phyloP scores from a whole-genome alignment of 2,113 vertebrate species.

The Mormyrus iriodes region DNA sequence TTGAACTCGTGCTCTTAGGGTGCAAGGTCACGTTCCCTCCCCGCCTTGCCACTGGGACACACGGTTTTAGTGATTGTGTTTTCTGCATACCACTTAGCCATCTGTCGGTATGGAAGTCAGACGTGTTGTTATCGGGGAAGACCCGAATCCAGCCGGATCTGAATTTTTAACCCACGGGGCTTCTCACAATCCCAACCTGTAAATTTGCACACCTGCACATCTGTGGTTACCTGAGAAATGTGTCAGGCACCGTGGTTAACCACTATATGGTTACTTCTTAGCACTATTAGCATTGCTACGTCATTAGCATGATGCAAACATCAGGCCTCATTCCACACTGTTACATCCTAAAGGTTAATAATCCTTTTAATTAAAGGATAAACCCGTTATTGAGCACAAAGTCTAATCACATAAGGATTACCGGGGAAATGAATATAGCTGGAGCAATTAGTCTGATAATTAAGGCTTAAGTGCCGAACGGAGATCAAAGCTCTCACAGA shows the following conservation, averaged over 20 bases:
- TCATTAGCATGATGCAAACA: slow-evolving; percentile 57
- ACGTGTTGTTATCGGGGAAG: not conserved
- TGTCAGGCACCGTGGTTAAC: slow-evolving; percentile 5
- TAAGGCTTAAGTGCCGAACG: slow-evolving; percentile 94
- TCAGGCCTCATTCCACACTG: slow-evolving; percentile 73
- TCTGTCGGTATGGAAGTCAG: not conserved
- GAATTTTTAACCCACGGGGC: not conserved
- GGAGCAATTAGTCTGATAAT: slow-evolving; percentile 97
- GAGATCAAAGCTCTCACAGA: slow-evolving; percentile 88
- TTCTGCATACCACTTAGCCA: not conserved
- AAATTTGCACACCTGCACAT: not conserved
- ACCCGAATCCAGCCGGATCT: not conserved
- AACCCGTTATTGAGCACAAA: slow-evolving; percentile 85
- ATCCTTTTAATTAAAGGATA: slow-evolving; percentile 97
- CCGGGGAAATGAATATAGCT: slow-evolving; percentile 88
- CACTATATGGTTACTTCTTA: slow-evolving; percentile 44
- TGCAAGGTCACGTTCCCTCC: slow-evolving; percentile 36
- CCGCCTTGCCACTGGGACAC: slow-evolving; percentile 32
- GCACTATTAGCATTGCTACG: slow-evolving; percentile 31
- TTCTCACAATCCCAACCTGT: not conserved
- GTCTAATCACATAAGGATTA: slow-evolving; percentile 94
- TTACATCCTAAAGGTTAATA: slow-evolving; percentile 88
- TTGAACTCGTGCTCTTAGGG: slow-evolving; percentile 46
- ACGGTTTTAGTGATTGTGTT: not conserved
- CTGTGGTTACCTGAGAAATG: not conserved